A percentile compares a stretch with the other conserved stretches of the same genome.
phyloP scores from a whole-genome alignment of 1,140 invertebrate genomes.

The Stenopsyche tienmushanensis region DNA sequence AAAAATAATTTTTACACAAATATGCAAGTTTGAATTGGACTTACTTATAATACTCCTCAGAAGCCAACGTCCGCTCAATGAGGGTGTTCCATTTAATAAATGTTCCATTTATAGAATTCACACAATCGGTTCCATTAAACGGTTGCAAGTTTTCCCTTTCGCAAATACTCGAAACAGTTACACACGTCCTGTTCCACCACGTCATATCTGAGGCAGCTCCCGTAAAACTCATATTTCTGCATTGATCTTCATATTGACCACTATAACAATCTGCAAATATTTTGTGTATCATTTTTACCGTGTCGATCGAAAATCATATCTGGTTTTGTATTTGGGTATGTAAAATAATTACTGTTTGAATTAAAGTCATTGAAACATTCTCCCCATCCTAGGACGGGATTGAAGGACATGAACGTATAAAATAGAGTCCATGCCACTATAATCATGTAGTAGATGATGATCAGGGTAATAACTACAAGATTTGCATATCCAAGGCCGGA shows the following conservation, averaged over 20 bases:
- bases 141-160: slow-evolving; percentile 43
- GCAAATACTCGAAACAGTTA: slow-evolving; percentile 55
- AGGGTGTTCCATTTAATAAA: slow-evolving; percentile 48
- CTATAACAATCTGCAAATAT: slow-evolving; percentile 57
- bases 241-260: slow-evolving; percentile 51
- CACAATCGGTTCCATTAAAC: slow-evolving; percentile 52
- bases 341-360: slow-evolving; percentile 55
- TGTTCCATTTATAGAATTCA: slow-evolving; percentile 16
- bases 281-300: neutral
- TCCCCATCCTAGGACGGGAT: slow-evolving; percentile 68
- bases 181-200: slow-evolving; percentile 56
- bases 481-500: slow-evolving; percentile 67
- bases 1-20: too few relatives aligned
- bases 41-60: slow-evolving; percentile 63
- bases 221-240: slow-evolving; percentile 47
- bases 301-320: neutral
- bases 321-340: neutral
- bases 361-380: slow-evolving; percentile 72
- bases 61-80: slow-evolving; percentile 52
- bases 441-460: slow-evolving; percentile 83
- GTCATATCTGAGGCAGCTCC: slow-evolving; percentile 44
- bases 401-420: slow-evolving; percentile 73
- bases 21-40: slow-evolving; percentile 32
- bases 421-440: slow-evolving; percentile 78
- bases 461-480: slow-evolving; percentile 72